These are phyloP conservation scores for honey bee (Apis mellifera) DNA, from an alignment of 1,140 invertebrate genomes.

Conservation along the genomic window Amel_HAv3.1 CM009939.2:8301001-8301500, in stretches of 20 bases:
- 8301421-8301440: constrained; percentile 26
- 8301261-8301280: too few species aligned
- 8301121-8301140: too few species aligned
- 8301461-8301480: constrained; percentile 5
- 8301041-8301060: background rate
- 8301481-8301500: background rate
- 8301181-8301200: background rate
- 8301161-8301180: too few species aligned
- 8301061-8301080: background rate
- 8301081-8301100: background rate
- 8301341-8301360: too few species aligned
- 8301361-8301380: too few species aligned
- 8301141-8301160: too few species aligned
- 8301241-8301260: too few species aligned
- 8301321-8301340: background rate
- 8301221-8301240: background rate
- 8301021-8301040: background rate
- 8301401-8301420: background rate
- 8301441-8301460: constrained; percentile 4
- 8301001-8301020: background rate
- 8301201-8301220: too few species aligned
- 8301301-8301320: background rate
- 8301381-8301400: background rate
- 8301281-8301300: too few species aligned
- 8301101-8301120: too few species aligned